Evolutionary conservation across 2,797 vertebrate genomes (phyloP).

Genomic region (Ambastaia sidthimunki): DNA sequence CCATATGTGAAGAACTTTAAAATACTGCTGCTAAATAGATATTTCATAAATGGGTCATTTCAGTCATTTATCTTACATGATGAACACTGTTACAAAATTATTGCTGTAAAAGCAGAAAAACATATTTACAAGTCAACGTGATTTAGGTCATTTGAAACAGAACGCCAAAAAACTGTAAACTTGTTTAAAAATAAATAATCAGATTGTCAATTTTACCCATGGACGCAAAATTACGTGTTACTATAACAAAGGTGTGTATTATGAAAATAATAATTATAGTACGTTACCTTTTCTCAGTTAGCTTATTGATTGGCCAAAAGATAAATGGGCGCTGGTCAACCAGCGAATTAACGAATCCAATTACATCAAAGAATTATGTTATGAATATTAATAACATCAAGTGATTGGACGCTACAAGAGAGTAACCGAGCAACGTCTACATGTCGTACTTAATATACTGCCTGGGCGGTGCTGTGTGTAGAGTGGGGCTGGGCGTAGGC

Average conservation of each 20-base stretch:
- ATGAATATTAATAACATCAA: not conserved
- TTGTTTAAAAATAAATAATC: no score
- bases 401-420: not conserved
- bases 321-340: not conserved
- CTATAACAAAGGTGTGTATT: not conserved
- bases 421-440: not conserved
- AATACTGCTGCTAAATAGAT: not conserved
- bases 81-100: not conserved
- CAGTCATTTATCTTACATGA: not conserved
- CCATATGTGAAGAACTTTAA: not conserved
- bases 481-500: conserved; percentile 80
- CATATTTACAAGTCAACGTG: not conserved
- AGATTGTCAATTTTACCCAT: no score
- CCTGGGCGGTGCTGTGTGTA: conserved; percentile 71
- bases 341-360: not conserved
- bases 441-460: conserved; percentile 12
- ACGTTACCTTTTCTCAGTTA: not conserved
- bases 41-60: not conserved
- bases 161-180: not conserved
- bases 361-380: not conserved
- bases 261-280: not conserved
- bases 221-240: not conserved
- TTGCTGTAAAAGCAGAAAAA: not conserved
- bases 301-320: not conserved
- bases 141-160: not conserved